Percentiles rank a stretch among this genome's conserved stretches.
These are phyloP conservation scores for Macrotis lagotis DNA, from an alignment of 2,113 vertebrate species.

Conservation along the genomic window DNA sequence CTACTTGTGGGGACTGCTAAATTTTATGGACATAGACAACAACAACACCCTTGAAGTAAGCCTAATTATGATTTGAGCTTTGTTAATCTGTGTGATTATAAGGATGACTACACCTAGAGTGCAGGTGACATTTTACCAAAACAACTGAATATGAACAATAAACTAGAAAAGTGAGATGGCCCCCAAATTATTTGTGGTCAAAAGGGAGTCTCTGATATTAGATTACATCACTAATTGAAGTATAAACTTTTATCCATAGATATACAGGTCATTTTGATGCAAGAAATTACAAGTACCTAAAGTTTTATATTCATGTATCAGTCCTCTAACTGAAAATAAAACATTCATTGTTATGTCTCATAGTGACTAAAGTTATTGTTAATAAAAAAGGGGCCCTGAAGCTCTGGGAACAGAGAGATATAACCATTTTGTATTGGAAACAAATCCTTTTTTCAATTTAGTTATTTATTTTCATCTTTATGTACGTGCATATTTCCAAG, in stretches of 20 bases:
- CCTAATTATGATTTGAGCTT: neutral
- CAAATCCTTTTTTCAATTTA: too few relatives aligned
- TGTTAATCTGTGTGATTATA: neutral
- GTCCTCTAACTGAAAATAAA: neutral
- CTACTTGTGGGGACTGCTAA: neutral
- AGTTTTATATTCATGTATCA: neutral
- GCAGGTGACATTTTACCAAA: neutral
- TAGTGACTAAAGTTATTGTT: neutral
- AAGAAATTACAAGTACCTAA: neutral
- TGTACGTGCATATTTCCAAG: too few relatives aligned
- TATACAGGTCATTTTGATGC: neutral
- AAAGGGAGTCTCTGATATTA: neutral
- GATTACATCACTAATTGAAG: neutral
- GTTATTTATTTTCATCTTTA: too few relatives aligned
- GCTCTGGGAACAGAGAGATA: too few relatives aligned
- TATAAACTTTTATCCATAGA: neutral
- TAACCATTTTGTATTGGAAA: too few relatives aligned
- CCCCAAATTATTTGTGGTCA: neutral
- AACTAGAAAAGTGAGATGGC: neutral
- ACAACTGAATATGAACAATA: neutral
- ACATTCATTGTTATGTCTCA: neutral
- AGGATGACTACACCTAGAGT: neutral
- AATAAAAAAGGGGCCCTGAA: neutral
- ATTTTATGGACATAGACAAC: neutral
- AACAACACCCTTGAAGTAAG: neutral